phyloP scores from a whole-genome alignment of 2,888 invertebrate genomes.

The Therioaphis trifolii region DNA sequence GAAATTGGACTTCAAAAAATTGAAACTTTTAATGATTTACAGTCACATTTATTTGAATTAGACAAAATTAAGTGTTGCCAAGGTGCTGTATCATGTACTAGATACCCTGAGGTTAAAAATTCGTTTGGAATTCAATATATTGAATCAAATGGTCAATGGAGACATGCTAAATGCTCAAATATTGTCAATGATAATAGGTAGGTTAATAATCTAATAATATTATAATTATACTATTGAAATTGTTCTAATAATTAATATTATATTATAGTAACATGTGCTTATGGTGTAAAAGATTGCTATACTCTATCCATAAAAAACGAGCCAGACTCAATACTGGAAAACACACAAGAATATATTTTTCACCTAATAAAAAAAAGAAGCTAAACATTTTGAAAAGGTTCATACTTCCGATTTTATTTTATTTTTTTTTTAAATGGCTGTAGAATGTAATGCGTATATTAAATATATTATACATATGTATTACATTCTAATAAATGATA shows the following conservation, averaged over 20 bases:
- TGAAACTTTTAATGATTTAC: no score
- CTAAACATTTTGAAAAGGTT: no score
- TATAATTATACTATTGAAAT: not conserved
- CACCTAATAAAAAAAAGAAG: not conserved
- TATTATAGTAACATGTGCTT: not conserved
- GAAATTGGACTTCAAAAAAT: no score
- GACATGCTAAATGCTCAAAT: not conserved
- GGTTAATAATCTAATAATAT: not conserved
- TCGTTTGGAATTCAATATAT: not conserved
- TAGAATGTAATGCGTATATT: no score
- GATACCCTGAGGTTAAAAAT: not conserved
- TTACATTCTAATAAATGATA: no score
- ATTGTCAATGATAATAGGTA: not conserved
- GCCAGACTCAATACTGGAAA: not conserved
- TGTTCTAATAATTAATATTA: not conserved
- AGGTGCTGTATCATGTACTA: not conserved
- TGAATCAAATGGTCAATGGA: not conserved
- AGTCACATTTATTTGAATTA: no score
- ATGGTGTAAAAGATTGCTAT: slow-evolving; percentile 4
- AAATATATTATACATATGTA: no score
- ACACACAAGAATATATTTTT: not conserved
- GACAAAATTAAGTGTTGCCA: slow-evolving; percentile 3
- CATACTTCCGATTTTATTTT: no score
- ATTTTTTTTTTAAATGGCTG: no score
- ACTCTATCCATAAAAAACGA: not conserved